Evolutionary conservation across 2,113 vertebrate species (phyloP), one percentile per base, ranked within the genome.

Genomic region (Tringa solitaria): DNA sequence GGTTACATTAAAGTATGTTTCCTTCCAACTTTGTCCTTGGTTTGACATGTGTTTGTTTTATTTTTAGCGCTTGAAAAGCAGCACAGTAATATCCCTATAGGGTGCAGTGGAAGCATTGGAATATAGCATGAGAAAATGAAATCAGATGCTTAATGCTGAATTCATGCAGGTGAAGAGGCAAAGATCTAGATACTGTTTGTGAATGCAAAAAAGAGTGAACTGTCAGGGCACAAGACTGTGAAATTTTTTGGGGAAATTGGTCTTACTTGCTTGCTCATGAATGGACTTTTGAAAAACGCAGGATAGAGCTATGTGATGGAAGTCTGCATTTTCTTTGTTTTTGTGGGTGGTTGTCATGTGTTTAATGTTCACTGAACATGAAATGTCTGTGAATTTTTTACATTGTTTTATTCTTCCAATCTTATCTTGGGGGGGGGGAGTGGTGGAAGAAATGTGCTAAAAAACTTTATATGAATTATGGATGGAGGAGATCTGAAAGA

Each of bases 31-130:
- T 88, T 95, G 86, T 97, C 68, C 95, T 97, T 93, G 85, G 79
- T 33, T 85, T 86, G 79, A 51, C 92, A 94, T 95, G 74, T 96
- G 84, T 95, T 87, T 95, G 76, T 96, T 97, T 89, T 97, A 84
- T 94, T 97, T 98, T 98, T 95, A 97, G 87, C 91, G 5, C 64
- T 45, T 72, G 64, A 81, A 90, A 96, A 84, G 48, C 84, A 91
- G 24, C 39, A 89, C 75, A 83, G 87, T 95, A 89, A 89, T 90
- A 91, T 86, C 87, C 80, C 87, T 78, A 68, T 69, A 90, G 80
- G 59, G 91, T 95, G 28, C 70, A 89, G 56, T 91, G 96, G 90
- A 96, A 68, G 67, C 80, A 46, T 15, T 91, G 48, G 84, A 96
- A 14, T 91, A 46, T 84, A 93, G 63, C 46, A 89, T 43, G 24